A percentile compares a stretch with the other conserved stretches of the same genome.
phyloP scores from a whole-genome alignment of 2,888 invertebrate genomes.

The Caenorhabditis uteleia region DNA sequence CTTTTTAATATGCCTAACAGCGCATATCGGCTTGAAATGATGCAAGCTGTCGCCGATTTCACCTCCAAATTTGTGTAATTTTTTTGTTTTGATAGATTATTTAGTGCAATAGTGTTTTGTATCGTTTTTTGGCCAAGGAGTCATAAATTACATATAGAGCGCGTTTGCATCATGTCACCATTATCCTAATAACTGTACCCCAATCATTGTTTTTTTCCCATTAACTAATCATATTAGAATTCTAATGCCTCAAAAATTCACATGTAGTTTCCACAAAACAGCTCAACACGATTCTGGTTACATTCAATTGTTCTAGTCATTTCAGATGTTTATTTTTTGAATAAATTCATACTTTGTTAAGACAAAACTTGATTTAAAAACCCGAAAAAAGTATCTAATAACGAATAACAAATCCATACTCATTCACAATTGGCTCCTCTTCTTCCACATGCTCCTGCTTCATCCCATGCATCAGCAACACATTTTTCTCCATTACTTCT shows the following conservation, averaged over 20 bases:
- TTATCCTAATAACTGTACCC: too few species aligned
- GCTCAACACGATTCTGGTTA: constrained; percentile 5
- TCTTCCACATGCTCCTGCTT: constrained; percentile 5
- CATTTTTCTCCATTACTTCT: constrained; percentile 22
- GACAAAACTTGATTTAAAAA: neutral
- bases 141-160: neutral
- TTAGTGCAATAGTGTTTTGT: neutral
- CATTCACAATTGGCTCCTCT: neutral
- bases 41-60: constrained; percentile 54
- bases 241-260: constrained; percentile 1
- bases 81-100: neutral
- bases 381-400: neutral
- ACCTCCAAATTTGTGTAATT: constrained; percentile 3
- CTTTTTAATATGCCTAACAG: constrained; percentile 64
- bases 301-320: constrained; percentile 28
- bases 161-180: too few species aligned
- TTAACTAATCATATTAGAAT: constrained; percentile 20
- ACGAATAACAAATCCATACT: neutral
- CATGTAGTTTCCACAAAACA: neutral
- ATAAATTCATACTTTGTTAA: neutral
- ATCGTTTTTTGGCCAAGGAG: neutral
- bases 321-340: constrained; percentile 19
- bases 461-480: constrained; percentile 18
- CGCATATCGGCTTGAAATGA: constrained; percentile 49
- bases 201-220: too few species aligned